Percentiles rank a stretch among this genome's conserved stretches.
These are phyloP conservation scores for Halichoeres trimaculatus DNA, from an alignment of 2,113 vertebrate genomes.

Conservation along the genomic window DNA sequence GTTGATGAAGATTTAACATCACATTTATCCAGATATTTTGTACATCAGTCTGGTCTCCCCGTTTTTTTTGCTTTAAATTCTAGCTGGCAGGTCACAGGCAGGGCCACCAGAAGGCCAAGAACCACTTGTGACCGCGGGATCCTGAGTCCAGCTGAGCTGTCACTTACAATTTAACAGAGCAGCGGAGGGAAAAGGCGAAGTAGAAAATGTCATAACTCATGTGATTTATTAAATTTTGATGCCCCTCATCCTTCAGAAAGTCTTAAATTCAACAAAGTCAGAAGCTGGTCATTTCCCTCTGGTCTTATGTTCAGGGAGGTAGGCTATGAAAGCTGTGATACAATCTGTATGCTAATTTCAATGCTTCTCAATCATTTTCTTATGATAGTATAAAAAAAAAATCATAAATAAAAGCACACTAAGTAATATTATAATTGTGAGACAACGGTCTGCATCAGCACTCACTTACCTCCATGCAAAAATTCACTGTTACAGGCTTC, in stretches of 20 bases:
- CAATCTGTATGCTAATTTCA: neutral
- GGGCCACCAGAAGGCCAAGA: constrained; percentile 13
- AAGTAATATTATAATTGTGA: too few species aligned
- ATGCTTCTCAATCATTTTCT: neutral
- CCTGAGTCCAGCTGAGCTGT: constrained; percentile 24
- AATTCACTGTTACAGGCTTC: too few species aligned
- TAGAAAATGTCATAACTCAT: neutral
- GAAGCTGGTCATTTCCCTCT: neutral
- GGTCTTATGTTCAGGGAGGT: neutral
- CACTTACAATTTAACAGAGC: constrained; percentile 9
- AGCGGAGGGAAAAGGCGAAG: neutral
- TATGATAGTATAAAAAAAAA: neutral
- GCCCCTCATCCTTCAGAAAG: neutral
- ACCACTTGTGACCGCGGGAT: constrained; percentile 22
- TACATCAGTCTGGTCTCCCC: constrained; percentile 35
- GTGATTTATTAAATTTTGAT: neutral
- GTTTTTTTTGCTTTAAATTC: constrained; percentile 40
- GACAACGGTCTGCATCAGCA: too few species aligned
- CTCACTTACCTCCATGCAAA: too few species aligned
- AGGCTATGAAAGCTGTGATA: too few species aligned
- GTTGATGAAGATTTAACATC: constrained; percentile 3
- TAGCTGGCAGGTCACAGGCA: constrained; percentile 5
- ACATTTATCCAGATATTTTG: constrained; percentile 37
- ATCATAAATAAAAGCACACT: too few species aligned
- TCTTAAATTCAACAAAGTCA: neutral